Evolutionary conservation across 2,113 vertebrate genomes (phyloP), one percentile per base, ranked within the genome.

Genomic region (Ibidorhyncha struthersii): DNA sequence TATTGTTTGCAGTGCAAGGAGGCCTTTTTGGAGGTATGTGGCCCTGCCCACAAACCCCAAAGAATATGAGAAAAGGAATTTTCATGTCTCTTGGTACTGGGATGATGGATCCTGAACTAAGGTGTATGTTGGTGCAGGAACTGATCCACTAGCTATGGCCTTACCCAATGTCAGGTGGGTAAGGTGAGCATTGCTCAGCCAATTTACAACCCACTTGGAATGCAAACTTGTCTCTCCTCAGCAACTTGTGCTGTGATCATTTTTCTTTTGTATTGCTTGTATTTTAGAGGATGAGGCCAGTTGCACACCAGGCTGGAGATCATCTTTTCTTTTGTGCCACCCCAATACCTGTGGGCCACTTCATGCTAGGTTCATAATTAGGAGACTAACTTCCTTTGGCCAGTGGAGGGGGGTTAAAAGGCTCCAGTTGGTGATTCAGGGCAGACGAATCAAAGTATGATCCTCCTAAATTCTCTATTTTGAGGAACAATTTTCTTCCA

Each of bases 281-380:
- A 21, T 80, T 89, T 86, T n/a, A 32, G 10, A 61, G 30, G 19
- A 36, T 52, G 45, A 43, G 8, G 7, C 14, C 13, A 40, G 25
- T 7, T 0, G 0, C 2, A 12, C 18, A 19, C 17, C 50, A 50
- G 6, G 41, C 20, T 93, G 65, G 47, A 85, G 41, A 8, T 47
- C 11, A 3, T 22, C 3, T 36, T 92, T 27, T 40, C 6, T 30
- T 92, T 73, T 83, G 25, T 76, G 49, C 5, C 36, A 20, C 19
- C 9, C 8, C 34, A 6, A 16, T 8, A 50, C 12, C 17, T 69
- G 36, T 36, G 56, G 27, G 21, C 6, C 0, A 0, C 34, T 71
- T 86, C 34, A 2, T 73, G 30, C 9, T 72, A 4, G 1, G 26
- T 55, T 82, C 29, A 21, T 71, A 49, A 32, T 49, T 36, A 50